Conservation (phyloP, 1,140 invertebrate genomes). For the Drosophila nebulosa region DNA sequence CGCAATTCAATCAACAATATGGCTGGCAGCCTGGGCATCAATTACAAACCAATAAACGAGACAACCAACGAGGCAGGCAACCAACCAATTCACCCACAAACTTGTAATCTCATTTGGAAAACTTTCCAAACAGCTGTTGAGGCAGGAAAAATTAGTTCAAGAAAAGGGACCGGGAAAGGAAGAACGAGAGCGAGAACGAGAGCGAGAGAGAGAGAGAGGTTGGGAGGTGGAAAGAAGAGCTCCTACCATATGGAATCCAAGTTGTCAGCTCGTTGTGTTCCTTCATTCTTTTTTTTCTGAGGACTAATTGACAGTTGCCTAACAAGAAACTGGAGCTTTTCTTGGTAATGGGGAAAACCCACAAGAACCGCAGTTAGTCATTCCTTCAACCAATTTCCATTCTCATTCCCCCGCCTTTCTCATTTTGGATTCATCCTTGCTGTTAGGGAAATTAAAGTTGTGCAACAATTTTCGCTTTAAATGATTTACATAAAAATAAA, state of each 20-base stretch:
- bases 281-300: constrained; percentile 23
- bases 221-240: no score
- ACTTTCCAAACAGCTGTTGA: constrained; percentile 47
- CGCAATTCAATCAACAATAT: constrained; percentile 10
- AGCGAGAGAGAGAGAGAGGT: not conserved
- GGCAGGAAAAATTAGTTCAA: constrained; percentile 12
- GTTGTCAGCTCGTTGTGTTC: constrained; percentile 19
- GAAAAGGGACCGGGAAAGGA: not conserved
- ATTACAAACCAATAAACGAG: constrained; percentile 48
- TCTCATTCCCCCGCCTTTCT: not conserved
- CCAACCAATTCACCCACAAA: not conserved
- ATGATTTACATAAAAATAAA: constrained; percentile 56
- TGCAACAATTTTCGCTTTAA: constrained; percentile 69
- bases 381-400: not conserved
- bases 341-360: constrained; percentile 27
- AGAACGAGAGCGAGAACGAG: not conserved
- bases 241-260: constrained; percentile 37
- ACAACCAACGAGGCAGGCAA: not conserved
- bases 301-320: constrained; percentile 65
- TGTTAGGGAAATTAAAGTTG: constrained; percentile 47
- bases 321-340: constrained; percentile 6
- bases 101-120: constrained; percentile 40
- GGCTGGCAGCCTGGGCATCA: constrained; percentile 26
- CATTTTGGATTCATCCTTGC: not conserved
- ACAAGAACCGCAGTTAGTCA: constrained; percentile 26